Evolutionary conservation across 53 echinoderm and acorn worm genomes (phyloP).

Genomic region (Patiria pectinifera): DNA sequence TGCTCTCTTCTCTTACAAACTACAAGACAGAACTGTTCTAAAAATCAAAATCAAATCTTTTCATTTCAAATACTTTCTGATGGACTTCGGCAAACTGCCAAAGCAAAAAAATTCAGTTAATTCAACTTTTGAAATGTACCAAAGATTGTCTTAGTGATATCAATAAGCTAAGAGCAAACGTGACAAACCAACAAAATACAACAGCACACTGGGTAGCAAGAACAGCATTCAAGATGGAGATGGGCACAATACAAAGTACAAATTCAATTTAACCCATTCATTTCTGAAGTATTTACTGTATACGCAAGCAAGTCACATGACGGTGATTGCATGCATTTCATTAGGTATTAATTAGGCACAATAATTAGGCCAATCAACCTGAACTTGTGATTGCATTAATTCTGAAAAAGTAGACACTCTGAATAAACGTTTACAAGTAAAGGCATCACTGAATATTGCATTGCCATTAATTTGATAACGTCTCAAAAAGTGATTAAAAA

Average conservation of each 20-base stretch:
- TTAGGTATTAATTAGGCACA: not conserved
- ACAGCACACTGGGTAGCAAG: constrained; percentile 6
- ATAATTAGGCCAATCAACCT: not conserved
- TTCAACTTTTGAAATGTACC: no score
- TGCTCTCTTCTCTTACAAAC: no score
- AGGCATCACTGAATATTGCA: not conserved
- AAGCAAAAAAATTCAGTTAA: no score
- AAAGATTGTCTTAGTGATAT: not conserved
- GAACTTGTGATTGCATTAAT: no score
- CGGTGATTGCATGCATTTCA: not conserved
- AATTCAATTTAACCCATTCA: not conserved
- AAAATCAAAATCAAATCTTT: no score
- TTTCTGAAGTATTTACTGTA: not conserved
- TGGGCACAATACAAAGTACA: not conserved
- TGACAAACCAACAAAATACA: not conserved
- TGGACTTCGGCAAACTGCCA: no score
- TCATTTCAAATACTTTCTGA: no score
- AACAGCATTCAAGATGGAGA: not conserved
- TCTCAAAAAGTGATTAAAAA: not conserved
- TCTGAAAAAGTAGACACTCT: not conserved
- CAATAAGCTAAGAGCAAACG: not conserved
- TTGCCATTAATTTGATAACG: not conserved
- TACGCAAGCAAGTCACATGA: not conserved
- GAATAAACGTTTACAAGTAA: not conserved
- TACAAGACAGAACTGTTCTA: no score